Evolutionary conservation across 2,797 vertebrate species (phyloP), one percentile per base, ranked within the genome.

Genomic region (Notolepis coatsorum): DNA sequence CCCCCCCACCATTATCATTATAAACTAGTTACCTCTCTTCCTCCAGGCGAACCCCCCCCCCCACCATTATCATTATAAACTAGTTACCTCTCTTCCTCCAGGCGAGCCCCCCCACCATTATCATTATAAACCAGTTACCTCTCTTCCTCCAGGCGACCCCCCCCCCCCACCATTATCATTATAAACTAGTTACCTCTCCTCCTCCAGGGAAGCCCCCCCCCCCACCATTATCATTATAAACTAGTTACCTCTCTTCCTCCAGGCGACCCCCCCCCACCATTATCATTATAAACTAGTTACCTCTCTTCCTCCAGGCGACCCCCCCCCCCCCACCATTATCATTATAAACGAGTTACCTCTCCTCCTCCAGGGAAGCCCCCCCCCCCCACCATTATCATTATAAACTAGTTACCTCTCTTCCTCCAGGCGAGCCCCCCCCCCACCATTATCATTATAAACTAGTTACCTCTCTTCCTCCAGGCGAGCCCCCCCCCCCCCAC

Each of bases 241-340:
- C 17, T 1, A 18, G 69, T 2, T 39, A 90, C 89, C 89, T 92
- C 73, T 99, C 98, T 66, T 99, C 98, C 66, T 99, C 98, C 53
- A 99, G 92, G 2, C 97, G 94, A 0, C 97, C 98, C 30, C 99
- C 99, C 83, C 99, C 98, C 75, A n/a, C n/a, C n/a, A n/a, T n/a
- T n/a, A n/a, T n/a, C n/a, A n/a, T 10, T 3, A 2, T 12, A 43
- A n/a, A 2, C 17, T 1, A 18, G 69, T 2, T 39, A 90, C 89
- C 89, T 92, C 73, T 99, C 98, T 66, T 99, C 98, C 66, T 99
- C 98, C 53, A 99, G 92, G 2, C 97, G 94, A 0, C 97, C 98
- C 30, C 99, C 99, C 83, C 99, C 98, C 75, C 98, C 99, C 81
- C n/a, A n/a, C n/a, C n/a, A n/a, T n/a, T n/a, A n/a, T n/a, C n/a